Base-by-base conservation (phyloP, 2,797 vertebrate species). In the Urosaurus nigricauda region DNA sequence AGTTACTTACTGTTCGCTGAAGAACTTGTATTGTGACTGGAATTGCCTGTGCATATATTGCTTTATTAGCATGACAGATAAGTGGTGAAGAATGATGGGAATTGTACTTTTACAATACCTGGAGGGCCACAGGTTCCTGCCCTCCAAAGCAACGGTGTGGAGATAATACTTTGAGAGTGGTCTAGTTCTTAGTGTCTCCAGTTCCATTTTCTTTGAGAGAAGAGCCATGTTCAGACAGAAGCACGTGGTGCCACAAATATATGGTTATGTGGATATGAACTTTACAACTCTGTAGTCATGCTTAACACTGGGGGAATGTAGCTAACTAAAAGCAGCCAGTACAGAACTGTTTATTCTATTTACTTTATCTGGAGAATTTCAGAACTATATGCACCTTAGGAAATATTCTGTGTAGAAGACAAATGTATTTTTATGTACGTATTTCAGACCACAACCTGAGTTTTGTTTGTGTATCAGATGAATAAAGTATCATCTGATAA, bases 361-460 rank as follows among this genome's bases (percentile, higher is more conserved):
- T 89, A 85, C 60, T 88, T 26, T 53, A 4, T 58, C 90, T 79
- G 86, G 2, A 19, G 3, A 0, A 3, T 11, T 93, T 89, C 70
- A 40, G 77, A 75, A 86, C 85, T 87, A 56, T 19, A 29, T n/a
- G 17, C 68, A 17, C 80, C 53, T 16, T 75, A 32, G 37, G 17
- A 87, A n/a, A 88, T 78, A 40, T 24, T 84, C 81, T 90, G 40
- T 70, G 71, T 51, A 58, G 37, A 86, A 87, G 89, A 53, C 40
- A 51, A 86, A 93, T 68, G 4, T 89, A 83, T 83, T 92, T 84
- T 73, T 51, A 84, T 19, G 79, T 51, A 84, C 16, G 79, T 89
- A 14, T 91, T 95, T 93, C 91, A n/a, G 89, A 90, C 89, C 78
- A 91, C 53, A 75, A 32, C 26, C 32, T 40, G 19, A 37, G 4